Conservation (phyloP, 2,797 vertebrate species). For the Gouania willdenowi region DNA sequence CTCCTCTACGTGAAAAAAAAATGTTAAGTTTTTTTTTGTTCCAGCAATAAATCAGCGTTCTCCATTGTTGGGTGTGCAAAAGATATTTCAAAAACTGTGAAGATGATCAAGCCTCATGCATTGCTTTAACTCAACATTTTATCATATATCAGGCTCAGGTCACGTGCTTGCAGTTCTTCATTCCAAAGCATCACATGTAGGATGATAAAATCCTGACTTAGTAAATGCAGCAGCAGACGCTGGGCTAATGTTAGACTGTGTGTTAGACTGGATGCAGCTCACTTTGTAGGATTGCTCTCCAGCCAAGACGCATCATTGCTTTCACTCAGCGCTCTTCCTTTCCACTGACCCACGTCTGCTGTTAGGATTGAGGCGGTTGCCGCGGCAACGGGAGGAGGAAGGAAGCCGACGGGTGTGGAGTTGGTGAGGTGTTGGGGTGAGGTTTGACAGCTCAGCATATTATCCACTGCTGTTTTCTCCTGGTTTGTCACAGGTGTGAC, state of each 20-base stretch:
- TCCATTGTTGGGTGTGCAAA: no score
- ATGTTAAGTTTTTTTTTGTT: neutral
- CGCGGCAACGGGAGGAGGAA: slow-evolving; percentile 40
- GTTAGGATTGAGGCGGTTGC: slow-evolving; percentile 20
- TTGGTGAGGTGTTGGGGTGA: slow-evolving; percentile 34
- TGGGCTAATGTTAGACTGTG: no score
- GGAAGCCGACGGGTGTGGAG: slow-evolving; percentile 38
- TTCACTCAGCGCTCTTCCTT: slow-evolving; percentile 32
- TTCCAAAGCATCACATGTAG: no score
- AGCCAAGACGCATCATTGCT: slow-evolving; percentile 42
- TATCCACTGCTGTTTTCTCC: slow-evolving; percentile 29
- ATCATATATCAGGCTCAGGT: no score
- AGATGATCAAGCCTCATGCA: no score
- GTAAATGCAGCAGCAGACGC: no score
- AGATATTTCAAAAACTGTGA: no score
- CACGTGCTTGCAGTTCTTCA: no score
- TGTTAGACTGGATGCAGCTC: slow-evolving; percentile 57
- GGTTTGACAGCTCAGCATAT: slow-evolving; percentile 24
- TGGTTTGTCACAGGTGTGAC: slow-evolving; percentile 24
- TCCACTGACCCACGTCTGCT: slow-evolving; percentile 34
- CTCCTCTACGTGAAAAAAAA: neutral
- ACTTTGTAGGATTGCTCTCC: slow-evolving; percentile 64
- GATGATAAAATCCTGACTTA: no score
- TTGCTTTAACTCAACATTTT: no score
- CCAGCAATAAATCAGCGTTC: no score